Conservation (phyloP, 2,797 vertebrate species). For the Oryzias dopingdopingensis region DNA sequence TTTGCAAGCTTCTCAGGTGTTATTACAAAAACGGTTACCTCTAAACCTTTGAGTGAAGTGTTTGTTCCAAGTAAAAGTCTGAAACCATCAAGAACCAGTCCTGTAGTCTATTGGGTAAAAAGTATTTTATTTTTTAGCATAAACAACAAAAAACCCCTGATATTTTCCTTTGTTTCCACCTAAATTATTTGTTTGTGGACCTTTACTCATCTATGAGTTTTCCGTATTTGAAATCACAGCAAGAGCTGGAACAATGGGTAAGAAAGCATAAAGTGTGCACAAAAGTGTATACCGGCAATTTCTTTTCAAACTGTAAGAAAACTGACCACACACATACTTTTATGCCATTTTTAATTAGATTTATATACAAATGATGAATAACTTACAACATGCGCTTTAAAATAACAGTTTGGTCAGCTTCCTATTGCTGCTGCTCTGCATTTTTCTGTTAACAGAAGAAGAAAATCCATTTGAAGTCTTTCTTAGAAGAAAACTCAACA, state of each 20-base stretch:
- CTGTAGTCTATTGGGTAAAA: background rate
- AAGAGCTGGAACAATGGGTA: too few species aligned
- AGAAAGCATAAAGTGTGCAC: too few species aligned
- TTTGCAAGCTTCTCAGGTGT: slow-evolving; percentile 44
- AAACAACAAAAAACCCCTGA: background rate
- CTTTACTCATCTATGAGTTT: too few species aligned
- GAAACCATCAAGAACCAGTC: too few species aligned
- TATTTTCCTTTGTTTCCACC: background rate
- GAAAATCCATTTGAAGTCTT: background rate
- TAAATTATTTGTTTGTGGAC: too few species aligned
- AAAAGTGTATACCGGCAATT: too few species aligned
- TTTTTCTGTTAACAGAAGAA: slow-evolving; percentile 28
- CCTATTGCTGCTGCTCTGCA: background rate
- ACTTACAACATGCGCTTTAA: background rate
- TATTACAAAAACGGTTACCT: slow-evolving; percentile 14
- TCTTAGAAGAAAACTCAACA: background rate
- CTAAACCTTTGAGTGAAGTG: background rate
- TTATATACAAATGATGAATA: slow-evolving; percentile 10
- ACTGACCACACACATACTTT: background rate
- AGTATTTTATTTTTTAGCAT: background rate
- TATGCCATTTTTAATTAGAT: background rate
- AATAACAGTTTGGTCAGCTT: background rate
- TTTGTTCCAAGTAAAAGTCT: too few species aligned
- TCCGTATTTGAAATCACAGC: too few species aligned
- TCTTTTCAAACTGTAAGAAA: background rate